phyloP scores from a whole-genome alignment of 2,888 invertebrate genomes.

The Hemithea aestivaria region DNA sequence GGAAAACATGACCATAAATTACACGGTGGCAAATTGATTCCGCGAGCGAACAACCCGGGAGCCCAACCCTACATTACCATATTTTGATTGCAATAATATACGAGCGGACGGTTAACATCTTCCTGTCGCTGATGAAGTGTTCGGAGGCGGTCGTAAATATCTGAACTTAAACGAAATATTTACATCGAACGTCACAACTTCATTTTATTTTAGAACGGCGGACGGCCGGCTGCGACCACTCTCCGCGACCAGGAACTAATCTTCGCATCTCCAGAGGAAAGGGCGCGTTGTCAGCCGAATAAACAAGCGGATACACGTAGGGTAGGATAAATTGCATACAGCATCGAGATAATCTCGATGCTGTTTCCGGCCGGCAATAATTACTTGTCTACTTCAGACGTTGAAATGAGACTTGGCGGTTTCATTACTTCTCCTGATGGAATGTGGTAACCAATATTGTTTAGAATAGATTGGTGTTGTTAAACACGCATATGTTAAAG shows the following conservation, averaged over 20 bases:
- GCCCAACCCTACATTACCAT: constrained; percentile 54
- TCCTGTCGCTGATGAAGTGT: constrained; percentile 64
- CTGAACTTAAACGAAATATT: constrained; percentile 44
- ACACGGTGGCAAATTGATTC: constrained; percentile 69
- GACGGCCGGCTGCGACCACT: constrained; percentile 19
- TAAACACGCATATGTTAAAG: constrained; percentile 11
- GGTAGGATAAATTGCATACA: constrained; percentile 52
- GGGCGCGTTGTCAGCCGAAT: constrained; percentile 36
- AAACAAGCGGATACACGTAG: constrained; percentile 42
- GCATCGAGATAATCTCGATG: constrained; percentile 53
- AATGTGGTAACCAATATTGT: constrained; percentile 27
- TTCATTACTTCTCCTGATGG: constrained; percentile 50
- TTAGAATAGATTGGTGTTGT: constrained; percentile 4
- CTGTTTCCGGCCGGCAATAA: constrained; percentile 58
- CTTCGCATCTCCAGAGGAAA: constrained; percentile 37
- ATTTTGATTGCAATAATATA: constrained; percentile 72
- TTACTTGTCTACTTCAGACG: constrained; percentile 32
- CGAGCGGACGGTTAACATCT: constrained; percentile 56
- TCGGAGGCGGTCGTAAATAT: constrained; percentile 55
- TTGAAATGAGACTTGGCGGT: constrained; percentile 34
- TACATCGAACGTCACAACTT: constrained; percentile 39
- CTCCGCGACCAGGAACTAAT: constrained; percentile 31
- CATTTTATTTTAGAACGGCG: constrained; percentile 43
- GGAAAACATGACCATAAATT: constrained; percentile 71
- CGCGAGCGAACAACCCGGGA: constrained; percentile 47